phyloP scores from a whole-genome alignment of 2,113 vertebrate genomes.

The Sinosuthora webbiana region DNA sequence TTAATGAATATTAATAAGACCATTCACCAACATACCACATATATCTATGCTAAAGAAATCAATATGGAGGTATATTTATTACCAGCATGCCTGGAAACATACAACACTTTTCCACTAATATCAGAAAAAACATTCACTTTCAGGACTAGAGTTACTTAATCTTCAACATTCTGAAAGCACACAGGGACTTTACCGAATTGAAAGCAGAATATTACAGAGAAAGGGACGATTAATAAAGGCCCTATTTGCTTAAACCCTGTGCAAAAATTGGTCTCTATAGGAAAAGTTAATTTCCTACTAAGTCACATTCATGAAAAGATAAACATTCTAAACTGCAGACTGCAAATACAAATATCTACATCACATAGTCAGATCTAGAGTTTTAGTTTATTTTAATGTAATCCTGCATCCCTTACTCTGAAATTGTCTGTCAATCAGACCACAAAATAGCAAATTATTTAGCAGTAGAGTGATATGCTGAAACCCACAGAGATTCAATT shows the following conservation, averaged over 20 bases:
- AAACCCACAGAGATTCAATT: not conserved
- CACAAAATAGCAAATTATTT: not conserved
- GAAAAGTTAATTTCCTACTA: conserved; percentile 38
- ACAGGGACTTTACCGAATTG: conserved; percentile 5
- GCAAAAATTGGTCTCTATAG: conserved; percentile 29
- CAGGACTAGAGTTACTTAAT: conserved; percentile 2
- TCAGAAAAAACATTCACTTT: conserved; percentile 19
- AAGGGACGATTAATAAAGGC: not conserved
- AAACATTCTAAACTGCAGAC: not conserved
- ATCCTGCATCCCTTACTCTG: not conserved
- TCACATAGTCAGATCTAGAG: not conserved
- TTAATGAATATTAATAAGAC: conserved; percentile 64
- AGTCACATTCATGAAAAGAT: not conserved
- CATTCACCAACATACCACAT: conserved; percentile 22
- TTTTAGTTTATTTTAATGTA: not conserved
- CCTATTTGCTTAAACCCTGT: conserved; percentile 15
- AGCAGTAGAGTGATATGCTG: not conserved
- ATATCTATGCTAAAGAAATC: conserved; percentile 36
- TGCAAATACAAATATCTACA: not conserved
- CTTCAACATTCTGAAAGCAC: conserved; percentile 10
- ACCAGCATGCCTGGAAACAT: not conserved
- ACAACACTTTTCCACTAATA: not conserved
- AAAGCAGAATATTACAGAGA: conserved; percentile 7
- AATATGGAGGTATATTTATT: conserved; percentile 36
- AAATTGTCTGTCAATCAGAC: not conserved